A percentile compares a stretch with the other conserved stretches of the same genome.
These are phyloP conservation scores for Stylophora pistillata DNA, from an alignment of 64 coral and sea anemone genomes.

Conservation along the genomic window DNA sequence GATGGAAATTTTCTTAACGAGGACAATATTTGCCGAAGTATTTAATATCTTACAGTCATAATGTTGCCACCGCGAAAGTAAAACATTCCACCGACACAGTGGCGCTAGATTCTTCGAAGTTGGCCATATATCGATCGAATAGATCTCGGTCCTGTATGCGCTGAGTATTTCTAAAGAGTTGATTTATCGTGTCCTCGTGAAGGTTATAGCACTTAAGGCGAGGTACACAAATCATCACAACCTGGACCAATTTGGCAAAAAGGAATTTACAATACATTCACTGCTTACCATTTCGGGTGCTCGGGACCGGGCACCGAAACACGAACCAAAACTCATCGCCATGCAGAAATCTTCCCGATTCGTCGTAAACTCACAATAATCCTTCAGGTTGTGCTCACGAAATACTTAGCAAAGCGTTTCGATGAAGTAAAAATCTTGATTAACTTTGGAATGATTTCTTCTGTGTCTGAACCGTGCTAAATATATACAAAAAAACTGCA, in stretches of 20 bases:
- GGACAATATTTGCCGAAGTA: constrained; percentile 11
- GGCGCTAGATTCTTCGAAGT: not conserved
- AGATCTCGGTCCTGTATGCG: not conserved
- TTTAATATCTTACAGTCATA: not conserved
- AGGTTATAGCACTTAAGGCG: too few species aligned
- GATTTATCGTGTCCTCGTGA: too few species aligned
- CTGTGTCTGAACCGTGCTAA: not conserved
- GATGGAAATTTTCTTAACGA: constrained; percentile 1
- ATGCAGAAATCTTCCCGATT: not conserved
- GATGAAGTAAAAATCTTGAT: not conserved
- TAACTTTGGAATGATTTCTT: not conserved
- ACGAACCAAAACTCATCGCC: constrained; percentile 49
- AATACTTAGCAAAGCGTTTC: not conserved
- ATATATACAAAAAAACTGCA: not conserved
- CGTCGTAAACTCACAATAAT: not conserved
- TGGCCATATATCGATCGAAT: not conserved
- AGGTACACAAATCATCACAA: not conserved
- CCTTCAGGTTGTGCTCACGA: not conserved
- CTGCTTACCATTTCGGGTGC: constrained; percentile 23
- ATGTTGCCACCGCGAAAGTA: not conserved
- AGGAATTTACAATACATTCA: not conserved
- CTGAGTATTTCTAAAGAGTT: too few species aligned
- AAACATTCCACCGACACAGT: not conserved
- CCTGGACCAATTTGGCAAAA: not conserved
- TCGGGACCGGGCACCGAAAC: constrained; percentile 34